Evolutionary conservation across 1,140 invertebrate genomes (phyloP), one percentile per base, ranked within the genome.

Genomic region (Dendroctonus valens): DNA sequence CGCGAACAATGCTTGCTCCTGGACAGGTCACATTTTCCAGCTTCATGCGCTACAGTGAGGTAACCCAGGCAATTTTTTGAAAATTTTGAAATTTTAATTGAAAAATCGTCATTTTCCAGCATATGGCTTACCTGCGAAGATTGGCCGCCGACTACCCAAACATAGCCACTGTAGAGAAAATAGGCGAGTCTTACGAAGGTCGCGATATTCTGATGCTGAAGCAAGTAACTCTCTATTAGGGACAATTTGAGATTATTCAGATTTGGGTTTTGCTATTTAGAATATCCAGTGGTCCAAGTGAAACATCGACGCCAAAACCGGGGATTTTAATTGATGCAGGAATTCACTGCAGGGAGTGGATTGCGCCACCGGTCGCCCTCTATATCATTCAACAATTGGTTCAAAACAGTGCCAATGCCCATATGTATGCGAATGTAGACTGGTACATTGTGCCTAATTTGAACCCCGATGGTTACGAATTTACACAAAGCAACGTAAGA

Each of bases 381-480:
- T 89, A 86, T 74, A 82, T 85, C 55, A 84, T 88, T 70, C 79
- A 85, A 69, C 78, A 86, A 76, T 72, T 86, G 51, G 78, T 85
- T 12, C 74, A 83, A 54, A 83, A 83, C 5, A 74, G 77, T 12
- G 49, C 39, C 4, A 76, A 79, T 42, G 65, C 61, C 39, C 38
- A 76, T 9, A 65, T 84, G 5, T 70, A 85, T 37, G 73, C 82
- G 15, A 74, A 80, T 41, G 80, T 85, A 49, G 84, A 88, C 69
- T 86, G 86, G 85, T 84, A 87, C 73, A 86, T 93, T 61, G 70
- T 91, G 40, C 90, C 90, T 0, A 76, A 87, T 15, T 70, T 85
- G 12, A 91, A 91, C 76, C 88, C 89, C 0, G 89, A 91, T 73
- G 89, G 90, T 7, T 90, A 90, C 71, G 84, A 85, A 68, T 90